Conservation (phyloP, 2,888 invertebrate genomes). For the Caenorhabditis virilis region DNA sequence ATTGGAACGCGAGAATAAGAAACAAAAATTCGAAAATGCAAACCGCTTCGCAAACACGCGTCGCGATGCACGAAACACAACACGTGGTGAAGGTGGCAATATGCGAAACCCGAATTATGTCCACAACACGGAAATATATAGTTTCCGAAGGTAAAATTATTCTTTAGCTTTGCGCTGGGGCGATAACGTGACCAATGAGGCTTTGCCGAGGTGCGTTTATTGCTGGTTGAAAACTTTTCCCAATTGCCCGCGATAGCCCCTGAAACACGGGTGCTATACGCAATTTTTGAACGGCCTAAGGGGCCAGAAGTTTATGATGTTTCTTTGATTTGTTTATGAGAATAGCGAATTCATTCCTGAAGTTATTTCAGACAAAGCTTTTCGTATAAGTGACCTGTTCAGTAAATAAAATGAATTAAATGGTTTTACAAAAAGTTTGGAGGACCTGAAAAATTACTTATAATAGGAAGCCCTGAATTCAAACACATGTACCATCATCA, state of each 20-base stretch:
- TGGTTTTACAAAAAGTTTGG: too few relatives aligned
- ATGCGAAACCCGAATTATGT: too few relatives aligned
- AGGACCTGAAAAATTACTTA: too few relatives aligned
- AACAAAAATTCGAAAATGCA: slow-evolving; percentile 20
- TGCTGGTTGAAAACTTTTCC: slow-evolving; percentile 69
- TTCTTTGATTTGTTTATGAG: neutral
- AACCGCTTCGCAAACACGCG: slow-evolving; percentile 24
- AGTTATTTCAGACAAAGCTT: neutral
- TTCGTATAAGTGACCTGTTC: too few relatives aligned
- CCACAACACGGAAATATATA: too few relatives aligned
- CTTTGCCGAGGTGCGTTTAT: slow-evolving; percentile 68
- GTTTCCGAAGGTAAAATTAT: too few relatives aligned
- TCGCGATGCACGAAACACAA: slow-evolving; percentile 5
- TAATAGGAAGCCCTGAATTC: too few relatives aligned
- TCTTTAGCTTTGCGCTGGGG: slow-evolving; percentile 64
- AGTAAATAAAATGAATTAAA: too few relatives aligned
- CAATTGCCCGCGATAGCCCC: slow-evolving; percentile 64
- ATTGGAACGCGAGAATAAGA: neutral
- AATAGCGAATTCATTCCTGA: too few relatives aligned
- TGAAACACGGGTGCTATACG: slow-evolving; percentile 59
- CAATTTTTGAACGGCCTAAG: slow-evolving; percentile 60
- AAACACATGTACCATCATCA: too few relatives aligned
- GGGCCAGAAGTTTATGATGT: slow-evolving; percentile 25
- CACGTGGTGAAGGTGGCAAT: too few relatives aligned
- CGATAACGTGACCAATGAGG: slow-evolving; percentile 68